phyloP scores from a whole-genome alignment of 2,797 vertebrate species.

The Tachyglossus aculeatus region DNA sequence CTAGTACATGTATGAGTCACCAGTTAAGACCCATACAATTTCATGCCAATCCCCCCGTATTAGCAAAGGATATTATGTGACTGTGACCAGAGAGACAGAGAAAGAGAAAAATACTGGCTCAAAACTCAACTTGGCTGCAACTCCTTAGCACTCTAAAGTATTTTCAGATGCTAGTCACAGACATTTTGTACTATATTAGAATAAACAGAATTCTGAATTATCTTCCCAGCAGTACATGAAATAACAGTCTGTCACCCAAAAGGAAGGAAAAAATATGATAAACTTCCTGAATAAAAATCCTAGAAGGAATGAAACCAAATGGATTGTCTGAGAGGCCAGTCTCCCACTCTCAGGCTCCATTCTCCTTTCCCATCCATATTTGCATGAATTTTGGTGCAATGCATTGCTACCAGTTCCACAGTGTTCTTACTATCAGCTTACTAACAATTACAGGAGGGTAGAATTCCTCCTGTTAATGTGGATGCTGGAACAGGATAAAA shows the following conservation, averaged over 20 bases:
- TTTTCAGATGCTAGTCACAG: conserved; percentile 34
- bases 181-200: conserved; percentile 32
- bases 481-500: neutral
- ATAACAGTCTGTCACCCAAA: conserved; percentile 34
- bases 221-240: conserved; percentile 42
- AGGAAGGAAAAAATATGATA: neutral
- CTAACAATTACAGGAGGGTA: no score
- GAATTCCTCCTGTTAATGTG: no score
- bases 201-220: conserved; percentile 60
- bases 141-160: neutral
- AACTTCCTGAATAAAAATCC: neutral
- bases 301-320: neutral
- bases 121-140: neutral
- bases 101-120: neutral
- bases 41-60: no score
- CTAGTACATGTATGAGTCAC: no score
- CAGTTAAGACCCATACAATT: no score
- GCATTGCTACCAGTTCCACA: neutral
- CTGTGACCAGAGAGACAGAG: conserved; percentile 10
- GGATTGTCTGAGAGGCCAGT: neutral
- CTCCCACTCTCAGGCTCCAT: neutral
- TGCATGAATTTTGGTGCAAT: accelerated
- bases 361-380: neutral
- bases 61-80: no score
- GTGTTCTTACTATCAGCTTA: neutral